Base-by-base conservation (phyloP, 2,113 vertebrate species). In the Phalacrocorax aristotelis region DNA sequence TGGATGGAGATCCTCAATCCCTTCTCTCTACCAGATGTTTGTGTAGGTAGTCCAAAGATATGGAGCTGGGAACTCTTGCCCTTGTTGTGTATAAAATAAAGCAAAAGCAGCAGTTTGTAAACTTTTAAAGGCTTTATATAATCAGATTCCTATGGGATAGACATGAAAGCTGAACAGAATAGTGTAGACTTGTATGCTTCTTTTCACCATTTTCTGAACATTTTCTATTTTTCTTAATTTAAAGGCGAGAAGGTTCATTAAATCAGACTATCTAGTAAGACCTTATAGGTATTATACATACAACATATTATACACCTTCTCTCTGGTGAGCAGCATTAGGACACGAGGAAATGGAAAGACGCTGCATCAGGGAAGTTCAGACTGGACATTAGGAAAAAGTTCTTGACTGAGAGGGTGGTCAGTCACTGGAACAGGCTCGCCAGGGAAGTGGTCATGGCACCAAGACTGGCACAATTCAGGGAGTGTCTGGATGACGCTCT, bases 401-500 rank as follows among this genome's bases (percentile, higher is more conserved):
- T 65, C 13, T 52, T 79, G 26, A 26, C 25, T 26, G 17, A 78
- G 32, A 74, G 4, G 2, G 5, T 42, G 7, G 11, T 29, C 7
- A 1, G 16, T 42, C 58, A 27, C 17, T 70, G 49, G 22, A 82
- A 62, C 11, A 46, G 13, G 4, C 3, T 83, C 4, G 4, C 23
- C 34, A 61, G 9, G 10, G 7, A 22, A 1, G 4, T 26, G 20
- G 20, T 49, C 66, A 25, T 0, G 6, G 6, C 38, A 71, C 2
- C 13, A 71, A 70, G 6, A 1, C 27, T 68, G 10, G 11, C 16
- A 80, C 42, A 71, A 21, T 40, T 80, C 34, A 76, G 71, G 30
- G 12, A 66, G 14, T 7, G 5, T 22, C 11, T 79, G 26, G 10
- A 40, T 0, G 6, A 79, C 0, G 6, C 10, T 62, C 14, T 26